Evolutionary conservation across 2,797 vertebrate species (phyloP), one percentile per base, ranked within the genome.

Genomic region (Botia almorhae): DNA sequence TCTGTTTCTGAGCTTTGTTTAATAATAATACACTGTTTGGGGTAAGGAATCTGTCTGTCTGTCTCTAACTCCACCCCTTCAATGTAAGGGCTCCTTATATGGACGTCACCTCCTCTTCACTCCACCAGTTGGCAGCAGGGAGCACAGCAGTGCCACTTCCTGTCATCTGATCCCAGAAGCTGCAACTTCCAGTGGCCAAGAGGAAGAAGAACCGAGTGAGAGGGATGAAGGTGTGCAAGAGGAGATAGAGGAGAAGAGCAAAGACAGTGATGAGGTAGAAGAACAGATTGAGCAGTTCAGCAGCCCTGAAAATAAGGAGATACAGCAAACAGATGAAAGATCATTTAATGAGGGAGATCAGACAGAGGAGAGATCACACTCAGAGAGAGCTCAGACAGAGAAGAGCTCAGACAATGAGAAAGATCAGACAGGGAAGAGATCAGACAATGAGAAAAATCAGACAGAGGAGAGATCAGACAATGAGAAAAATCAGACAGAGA

Each of bases 31-130:
- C 6, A 19, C 23, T 56, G 33, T 81, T 78, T 19, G 21, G 63
- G 50, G 51, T 78, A 76, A 82, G 75, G 63, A 48, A 19, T 78
- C 58, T 81, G 80, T 75, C 72, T 77, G 36, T 69, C 12, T 81
- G 71, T 48, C 67, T 51, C 70, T 43, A 19, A 39, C 73, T 50
- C 61, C 67, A 80, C 77, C 7, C 0, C 17, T 17, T 82, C 82
- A 12, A 7, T 78, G 84, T 74, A 90, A 95, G 94, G 94, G 94
- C 80, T 94, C 94, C 82, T 80, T 92, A 26, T 89, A 46, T 86
- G 88, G 89, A 78, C 48, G 87, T 86, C 84, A 60, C 81, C 76
- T 86, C 73, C 86, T 81, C 58, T 88, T 89, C 77, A 64, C 26
- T 43, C 83, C 78, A 39, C 50, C 16, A 33, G 75, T 39, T 7